Evolutionary conservation across 2,888 invertebrate species (phyloP), one percentile per base, ranked within the genome.

Genomic region (Nowickia ferox): DNA sequence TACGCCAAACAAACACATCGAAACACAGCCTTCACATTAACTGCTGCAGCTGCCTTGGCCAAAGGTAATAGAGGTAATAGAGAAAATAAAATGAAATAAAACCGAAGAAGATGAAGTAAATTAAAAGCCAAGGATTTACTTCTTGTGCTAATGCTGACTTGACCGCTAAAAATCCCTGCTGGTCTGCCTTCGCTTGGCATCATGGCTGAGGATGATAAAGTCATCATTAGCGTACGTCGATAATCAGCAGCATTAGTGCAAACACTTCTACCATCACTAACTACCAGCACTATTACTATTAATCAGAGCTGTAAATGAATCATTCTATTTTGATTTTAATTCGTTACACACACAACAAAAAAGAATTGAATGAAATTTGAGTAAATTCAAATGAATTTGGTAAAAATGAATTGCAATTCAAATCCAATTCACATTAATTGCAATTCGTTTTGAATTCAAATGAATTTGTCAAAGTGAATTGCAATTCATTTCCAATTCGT

Each of bases 191-290:
- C 38, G 30, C 46, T 59, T 15, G 1, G 46, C 42, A 13, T 65
- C 11, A 44, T 9, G 38, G 46, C 63, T 72, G 55, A 30, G 15
- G 30, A 63, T 71, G 69, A 81, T 81, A 74, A 85, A 85, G 85
- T 85, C 85, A 85, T 85, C 84, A 84, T 46, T 48, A 30, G 5
- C 5, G 30, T 68, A 46, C 57, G 75, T 61, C 63, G 69, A 80
- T 80, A 80, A 84, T 84, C 80, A 61, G 68, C 65, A 68, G 53
- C 68, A 74, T 40, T 53, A 74, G 63, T 46, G 61, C 13, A 66
- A 75, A 53, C 48, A 65, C 19, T 22, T 66, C 13, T 46, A 3
- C 17, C 30, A 40, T 13, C 15, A 44, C 48, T 38, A 53, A 4
- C 42, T 42, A 61, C 0, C 61, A 53, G 40, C 51, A 22, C 9